Conservation (phyloP, 2,113 vertebrate genomes). For the Leptosomus discolor region DNA sequence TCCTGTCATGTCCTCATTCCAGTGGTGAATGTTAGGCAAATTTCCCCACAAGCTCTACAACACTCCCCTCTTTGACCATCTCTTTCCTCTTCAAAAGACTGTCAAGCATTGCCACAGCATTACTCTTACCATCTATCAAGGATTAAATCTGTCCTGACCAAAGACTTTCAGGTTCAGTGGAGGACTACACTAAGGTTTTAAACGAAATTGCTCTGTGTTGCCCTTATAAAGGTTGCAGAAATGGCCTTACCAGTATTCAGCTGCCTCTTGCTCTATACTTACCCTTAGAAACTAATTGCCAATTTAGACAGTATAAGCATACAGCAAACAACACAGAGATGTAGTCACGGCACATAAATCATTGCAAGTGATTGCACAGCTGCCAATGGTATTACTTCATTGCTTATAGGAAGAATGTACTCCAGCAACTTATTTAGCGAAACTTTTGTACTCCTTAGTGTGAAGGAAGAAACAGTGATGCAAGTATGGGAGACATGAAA, state of each 20-base stretch:
- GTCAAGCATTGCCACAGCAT: neutral
- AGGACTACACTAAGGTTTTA: neutral
- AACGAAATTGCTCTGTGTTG: neutral
- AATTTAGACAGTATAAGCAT: neutral
- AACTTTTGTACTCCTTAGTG: neutral
- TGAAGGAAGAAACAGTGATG: neutral
- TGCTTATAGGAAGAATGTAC: neutral
- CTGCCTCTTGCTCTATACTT: neutral
- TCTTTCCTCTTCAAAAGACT: neutral
- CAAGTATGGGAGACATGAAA: neutral
- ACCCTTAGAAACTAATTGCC: neutral
- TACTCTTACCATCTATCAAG: neutral
- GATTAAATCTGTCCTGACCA: neutral
- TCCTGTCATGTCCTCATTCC: neutral
- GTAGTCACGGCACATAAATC: neutral
- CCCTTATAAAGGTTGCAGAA: neutral
- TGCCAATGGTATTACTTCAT: neutral
- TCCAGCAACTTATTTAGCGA: neutral
- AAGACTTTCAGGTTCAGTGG: neutral
- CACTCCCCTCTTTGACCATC: neutral
- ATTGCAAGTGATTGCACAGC: neutral
- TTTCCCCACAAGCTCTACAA: neutral
- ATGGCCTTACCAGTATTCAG: neutral
- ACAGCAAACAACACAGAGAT: neutral
- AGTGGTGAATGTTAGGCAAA: neutral